Base-by-base conservation (phyloP, 2,888 invertebrate species). In the Xanthorhoe spadicearia region DNA sequence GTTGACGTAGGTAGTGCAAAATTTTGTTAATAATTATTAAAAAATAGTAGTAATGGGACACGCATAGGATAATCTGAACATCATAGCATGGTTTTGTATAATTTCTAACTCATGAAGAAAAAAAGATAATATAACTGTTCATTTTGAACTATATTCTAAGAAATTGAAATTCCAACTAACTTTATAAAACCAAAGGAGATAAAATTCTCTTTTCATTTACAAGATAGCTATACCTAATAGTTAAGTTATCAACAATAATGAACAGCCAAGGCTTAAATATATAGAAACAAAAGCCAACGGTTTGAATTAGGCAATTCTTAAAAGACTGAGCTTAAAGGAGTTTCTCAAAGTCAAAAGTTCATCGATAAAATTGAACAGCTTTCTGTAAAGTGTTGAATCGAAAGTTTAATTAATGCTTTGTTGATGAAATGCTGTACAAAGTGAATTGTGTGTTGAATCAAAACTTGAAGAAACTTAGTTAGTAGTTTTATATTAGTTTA, bases 371-470 rank as follows among this genome's bases (percentile, higher is more conserved):
- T 17, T 15, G 48, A 48, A 17, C 23, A 51, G 23, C 10, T 51
- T 51, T 19, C 10, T 23, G 5, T 18, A 51, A 51, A 18, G 50
- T 9, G 9, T 51, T 51, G 50, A 23, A 23, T 51, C 19, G 50
- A 51, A 51, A 51, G 50, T 51, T 23, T 13, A 23, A 23, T 19
- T 13, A 51, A 51, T 9, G 50, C 50, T 51, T 23, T 48, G 48
- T 48, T 48, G 15, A 15, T 15, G 17, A 48, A 48, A 17, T 48
- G 15, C 15, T 17, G 3, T 43, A 43, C 38, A 43, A 43, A 43
- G 13, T 43, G 38, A 43, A 43, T 43, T 43, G 2, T 17, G 15
- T 17, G 48, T 15, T 48, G 15, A 48, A 48, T 48, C 48, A 48
- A 48, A 17, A 5, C 0, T 48, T 15, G 7, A 32, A 46, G 46